Evolutionary conservation across 2,888 invertebrate species (phyloP).

Genomic region (Blastobasis lacticolella): DNA sequence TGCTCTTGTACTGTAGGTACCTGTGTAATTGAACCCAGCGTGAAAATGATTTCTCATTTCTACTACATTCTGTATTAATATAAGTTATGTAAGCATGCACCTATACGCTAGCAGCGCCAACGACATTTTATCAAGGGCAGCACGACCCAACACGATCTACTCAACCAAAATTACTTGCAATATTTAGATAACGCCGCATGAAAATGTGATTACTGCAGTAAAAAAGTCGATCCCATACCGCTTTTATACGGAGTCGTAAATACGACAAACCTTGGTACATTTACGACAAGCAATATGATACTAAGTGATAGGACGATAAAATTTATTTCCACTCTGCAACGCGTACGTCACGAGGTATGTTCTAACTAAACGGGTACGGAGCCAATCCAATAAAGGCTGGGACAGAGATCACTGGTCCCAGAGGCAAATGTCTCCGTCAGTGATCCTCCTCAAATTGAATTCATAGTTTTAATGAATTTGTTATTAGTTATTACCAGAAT

Average conservation of each 20-base stretch:
- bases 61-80: too few relatives aligned
- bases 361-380: conserved; percentile 17
- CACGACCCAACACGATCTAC: too few relatives aligned
- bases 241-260: conserved; percentile 47
- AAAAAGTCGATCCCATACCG: conserved; percentile 27
- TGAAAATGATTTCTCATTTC: too few relatives aligned
- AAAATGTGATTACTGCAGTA: conserved; percentile 26
- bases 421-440: too few relatives aligned
- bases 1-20: too few relatives aligned
- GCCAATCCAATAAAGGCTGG: conserved; percentile 21
- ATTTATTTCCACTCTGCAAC: conserved; percentile 24
- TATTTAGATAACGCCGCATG: conserved; percentile 4
- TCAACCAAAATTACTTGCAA: not conserved
- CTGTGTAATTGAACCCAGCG: too few relatives aligned
- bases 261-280: conserved; percentile 63
- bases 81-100: too few relatives aligned
- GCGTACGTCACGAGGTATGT: conserved; percentile 26
- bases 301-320: conserved; percentile 67
- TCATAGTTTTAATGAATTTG: too few relatives aligned
- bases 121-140: not conserved
- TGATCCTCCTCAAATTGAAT: too few relatives aligned
- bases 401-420: conserved; percentile 14
- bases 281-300: conserved; percentile 53
- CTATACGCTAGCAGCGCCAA: not conserved
- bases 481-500: conserved; percentile 9